These are phyloP conservation scores for Gavia stellata DNA, from an alignment of 2,113 vertebrate genomes.

Conservation along the genomic window DNA sequence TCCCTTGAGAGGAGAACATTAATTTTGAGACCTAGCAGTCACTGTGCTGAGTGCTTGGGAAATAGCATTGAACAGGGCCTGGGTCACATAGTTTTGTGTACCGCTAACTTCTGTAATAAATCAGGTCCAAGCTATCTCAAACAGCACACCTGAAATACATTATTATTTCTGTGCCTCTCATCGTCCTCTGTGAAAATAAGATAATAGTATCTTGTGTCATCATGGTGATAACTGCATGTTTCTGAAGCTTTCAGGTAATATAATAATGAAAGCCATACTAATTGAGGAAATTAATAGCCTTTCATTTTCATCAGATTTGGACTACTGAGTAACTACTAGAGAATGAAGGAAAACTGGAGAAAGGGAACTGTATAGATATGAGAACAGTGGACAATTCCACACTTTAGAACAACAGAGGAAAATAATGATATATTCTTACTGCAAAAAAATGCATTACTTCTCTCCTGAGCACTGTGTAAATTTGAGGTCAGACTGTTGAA, in stretches of 20 bases:
- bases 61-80: neutral
- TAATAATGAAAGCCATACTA: neutral
- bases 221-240: neutral
- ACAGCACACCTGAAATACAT: neutral
- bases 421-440: neutral
- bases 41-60: rapidly evolving
- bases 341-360: neutral
- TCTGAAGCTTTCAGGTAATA: neutral
- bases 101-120: neutral
- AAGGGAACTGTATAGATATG: neutral
- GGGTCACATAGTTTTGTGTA: neutral
- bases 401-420: neutral
- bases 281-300: neutral
- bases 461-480: neutral
- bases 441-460: neutral
- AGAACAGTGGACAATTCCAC: neutral
- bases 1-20: neutral
- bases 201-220: neutral
- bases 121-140: neutral
- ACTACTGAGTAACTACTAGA: neutral
- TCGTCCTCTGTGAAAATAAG: neutral
- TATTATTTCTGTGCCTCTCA: neutral
- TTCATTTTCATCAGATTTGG: neutral
- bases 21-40: neutral
- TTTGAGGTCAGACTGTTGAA: neutral